These are phyloP conservation scores for Athrips mouffetella DNA, from an alignment of 2,888 invertebrate species.

Conservation along the genomic window DNA sequence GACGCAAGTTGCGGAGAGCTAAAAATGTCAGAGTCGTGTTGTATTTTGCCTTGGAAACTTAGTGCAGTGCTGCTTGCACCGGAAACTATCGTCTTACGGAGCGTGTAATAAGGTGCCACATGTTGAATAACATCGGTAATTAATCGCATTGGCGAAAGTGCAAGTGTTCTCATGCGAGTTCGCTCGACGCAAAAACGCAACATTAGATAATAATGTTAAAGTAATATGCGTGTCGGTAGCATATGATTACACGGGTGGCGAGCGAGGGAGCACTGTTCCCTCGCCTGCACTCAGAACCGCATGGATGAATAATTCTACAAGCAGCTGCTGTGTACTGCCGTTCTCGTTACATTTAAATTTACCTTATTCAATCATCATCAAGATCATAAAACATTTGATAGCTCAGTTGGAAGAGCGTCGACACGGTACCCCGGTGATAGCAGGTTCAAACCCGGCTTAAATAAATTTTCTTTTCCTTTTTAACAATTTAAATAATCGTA, in stretches of 20 bases:
- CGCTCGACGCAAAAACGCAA: slow-evolving; percentile 43
- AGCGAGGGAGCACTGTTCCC: slow-evolving; percentile 29
- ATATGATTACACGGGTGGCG: slow-evolving; percentile 36
- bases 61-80: slow-evolving; percentile 45
- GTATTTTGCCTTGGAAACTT: slow-evolving; percentile 51
- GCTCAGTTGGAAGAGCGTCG: too few relatives aligned
- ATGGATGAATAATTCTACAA: slow-evolving; percentile 28
- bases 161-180: slow-evolving; percentile 67
- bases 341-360: neutral
- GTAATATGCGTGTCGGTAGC: slow-evolving; percentile 31
- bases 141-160: slow-evolving; percentile 66
- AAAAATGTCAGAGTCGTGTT: slow-evolving; percentile 73
- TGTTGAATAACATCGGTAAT: slow-evolving; percentile 68
- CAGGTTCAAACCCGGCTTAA: too few relatives aligned
- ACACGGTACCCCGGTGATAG: too few relatives aligned
- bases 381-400: too few relatives aligned
- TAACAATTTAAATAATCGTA: too few relatives aligned
- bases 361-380: neutral
- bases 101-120: slow-evolving; percentile 68
- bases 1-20: slow-evolving; percentile 56
- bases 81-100: slow-evolving; percentile 50
- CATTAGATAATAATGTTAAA: slow-evolving; percentile 43
- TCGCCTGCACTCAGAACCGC: slow-evolving; percentile 26
- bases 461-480: too few relatives aligned
- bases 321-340: neutral